Evolutionary conservation across 92 coral and sea anemone genomes (phyloP).

Genomic region (Bergia sp.): DNA sequence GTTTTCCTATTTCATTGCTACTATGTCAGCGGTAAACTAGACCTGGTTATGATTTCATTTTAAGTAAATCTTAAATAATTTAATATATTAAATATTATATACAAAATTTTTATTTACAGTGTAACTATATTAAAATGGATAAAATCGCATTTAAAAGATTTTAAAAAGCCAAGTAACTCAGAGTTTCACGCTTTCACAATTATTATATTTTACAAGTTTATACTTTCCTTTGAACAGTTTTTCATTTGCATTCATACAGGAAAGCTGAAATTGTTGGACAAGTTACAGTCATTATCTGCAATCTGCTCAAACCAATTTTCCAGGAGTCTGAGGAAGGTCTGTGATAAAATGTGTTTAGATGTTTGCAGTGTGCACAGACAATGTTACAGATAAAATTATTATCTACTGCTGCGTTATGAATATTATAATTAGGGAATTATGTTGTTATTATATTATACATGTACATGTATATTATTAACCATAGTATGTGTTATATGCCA

Average conservation of each 20-base stretch:
- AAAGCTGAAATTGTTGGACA: constrained; percentile 51
- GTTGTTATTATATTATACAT: neutral
- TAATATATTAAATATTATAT: neutral
- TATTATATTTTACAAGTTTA: neutral
- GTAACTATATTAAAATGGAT: too few relatives aligned
- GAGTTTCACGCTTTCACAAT: too few relatives aligned
- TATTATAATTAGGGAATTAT: neutral
- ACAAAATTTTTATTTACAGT: too few relatives aligned
- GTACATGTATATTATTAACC: too few relatives aligned
- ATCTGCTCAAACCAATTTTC: constrained; percentile 62
- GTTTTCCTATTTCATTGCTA: too few relatives aligned
- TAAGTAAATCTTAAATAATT: neutral
- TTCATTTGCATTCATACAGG: constrained; percentile 36
- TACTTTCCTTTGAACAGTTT: neutral
- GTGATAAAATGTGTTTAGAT: neutral
- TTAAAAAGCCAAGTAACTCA: too few relatives aligned
- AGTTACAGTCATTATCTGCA: constrained; percentile 18
- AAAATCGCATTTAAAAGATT: too few relatives aligned
- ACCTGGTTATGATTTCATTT: too few relatives aligned
- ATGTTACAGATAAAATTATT: too few relatives aligned
- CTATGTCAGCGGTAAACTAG: neutral
- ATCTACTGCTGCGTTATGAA: too few relatives aligned
- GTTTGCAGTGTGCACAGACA: too few relatives aligned
- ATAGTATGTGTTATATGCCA: neutral
- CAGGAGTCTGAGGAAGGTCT: constrained; percentile 63